Conservation (phyloP, 2,113 vertebrate genomes). For the Amphilophus citrinellus region DNA sequence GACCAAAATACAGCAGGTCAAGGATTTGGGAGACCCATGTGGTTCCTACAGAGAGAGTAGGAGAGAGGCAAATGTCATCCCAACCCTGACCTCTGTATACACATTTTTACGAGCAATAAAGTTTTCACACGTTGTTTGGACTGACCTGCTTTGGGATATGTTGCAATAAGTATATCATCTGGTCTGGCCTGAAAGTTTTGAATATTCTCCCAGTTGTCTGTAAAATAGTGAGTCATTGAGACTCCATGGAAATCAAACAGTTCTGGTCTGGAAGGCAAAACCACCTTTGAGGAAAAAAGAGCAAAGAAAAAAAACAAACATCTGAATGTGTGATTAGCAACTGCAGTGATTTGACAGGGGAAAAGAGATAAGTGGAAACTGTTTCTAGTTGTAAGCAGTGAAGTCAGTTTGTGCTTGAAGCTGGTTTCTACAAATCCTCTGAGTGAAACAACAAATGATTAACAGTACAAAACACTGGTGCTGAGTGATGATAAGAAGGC, state of each 20-base stretch:
- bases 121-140: no score
- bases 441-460: not conserved
- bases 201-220: constrained; percentile 81
- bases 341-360: not conserved
- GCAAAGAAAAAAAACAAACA: no score
- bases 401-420: not conserved
- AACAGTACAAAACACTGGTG: not conserved
- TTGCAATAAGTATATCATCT: constrained; percentile 85
- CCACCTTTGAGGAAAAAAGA: no score
- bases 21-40: no score
- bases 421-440: not conserved
- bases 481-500: not conserved
- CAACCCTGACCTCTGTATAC: no score
- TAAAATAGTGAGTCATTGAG: constrained; percentile 60
- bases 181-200: constrained; percentile 81
- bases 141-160: constrained; percentile 83
- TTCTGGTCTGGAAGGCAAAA: constrained; percentile 18
- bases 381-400: not conserved
- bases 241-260: constrained; percentile 78
- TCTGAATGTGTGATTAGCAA: not conserved
- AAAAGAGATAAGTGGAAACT: not conserved
- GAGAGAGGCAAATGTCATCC: no score
- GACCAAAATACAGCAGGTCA: constrained; percentile 47
- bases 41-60: no score
- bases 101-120: no score